Evolutionary conservation across 2,888 invertebrate genomes (phyloP), one percentile per base, ranked within the genome.

Genomic region (Rotaria sp.): DNA sequence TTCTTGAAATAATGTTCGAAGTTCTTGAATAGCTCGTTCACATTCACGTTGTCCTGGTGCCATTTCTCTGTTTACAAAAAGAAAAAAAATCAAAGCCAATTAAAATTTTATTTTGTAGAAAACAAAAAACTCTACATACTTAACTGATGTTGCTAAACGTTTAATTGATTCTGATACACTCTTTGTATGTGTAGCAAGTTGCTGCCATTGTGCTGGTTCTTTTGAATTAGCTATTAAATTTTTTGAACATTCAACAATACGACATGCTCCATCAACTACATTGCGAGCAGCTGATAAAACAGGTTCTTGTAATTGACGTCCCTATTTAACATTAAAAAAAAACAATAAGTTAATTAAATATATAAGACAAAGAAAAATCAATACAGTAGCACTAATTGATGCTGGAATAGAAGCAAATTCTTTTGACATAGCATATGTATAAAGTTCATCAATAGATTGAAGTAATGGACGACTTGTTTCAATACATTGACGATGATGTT

Each of bases 31-130:
- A 0, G 95, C 95, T 0, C 93, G 93, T 84, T 95, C 94, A 91
- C 98, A 96, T 91, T 99, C 98, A 10, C 94, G 94, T 91, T 97
- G 97, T 0, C 98, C 98, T 0, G 98, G 98, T 0, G 97, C 96
- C 89, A 95, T 95, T 90, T 97, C 97, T 85, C 95, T 94, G 88
- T 45, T 88, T 88, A 59, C n/a, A n/a, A n/a, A 84, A 30, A 84
- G 67, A 45, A 87, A 52, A 52, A 24, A 52, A 21, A 52, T 24
- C 8, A 13, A 50, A 15, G n/a, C n/a, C n/a, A n/a, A n/a, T n/a
- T n/a, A n/a, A 50, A 2, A 13, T 15, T 1, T 50, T 15, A 3
- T 52, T 85, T 59, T 85, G 10, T 41, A 87, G 0, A 13, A 15
- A 38, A 52, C 4, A n/a, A 11, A 11, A 18, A 38, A 38, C 2